These are phyloP conservation scores for Parazoanthus swiftii DNA, from an alignment of 92 coral and sea anemone species.

Conservation along the genomic window DNA sequence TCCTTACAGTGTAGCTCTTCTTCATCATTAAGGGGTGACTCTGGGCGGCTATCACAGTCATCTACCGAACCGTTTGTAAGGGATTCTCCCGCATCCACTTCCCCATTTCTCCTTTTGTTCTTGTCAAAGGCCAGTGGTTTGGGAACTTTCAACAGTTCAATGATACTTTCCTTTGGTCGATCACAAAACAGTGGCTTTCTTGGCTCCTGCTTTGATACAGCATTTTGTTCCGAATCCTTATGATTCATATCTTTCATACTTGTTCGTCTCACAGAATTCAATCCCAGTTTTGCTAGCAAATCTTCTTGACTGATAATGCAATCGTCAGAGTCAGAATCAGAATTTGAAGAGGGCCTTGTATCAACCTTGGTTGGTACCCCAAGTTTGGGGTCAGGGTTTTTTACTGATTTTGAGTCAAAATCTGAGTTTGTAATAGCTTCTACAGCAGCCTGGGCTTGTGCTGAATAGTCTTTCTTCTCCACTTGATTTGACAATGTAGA, in stretches of 20 bases:
- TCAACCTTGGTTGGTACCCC: neutral
- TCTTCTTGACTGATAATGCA: slow-evolving; percentile 92
- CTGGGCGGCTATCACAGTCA: slow-evolving; percentile 73
- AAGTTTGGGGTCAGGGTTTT: neutral
- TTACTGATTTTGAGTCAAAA: neutral
- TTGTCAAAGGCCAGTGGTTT: slow-evolving; percentile 64
- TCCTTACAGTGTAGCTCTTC: slow-evolving; percentile 90
- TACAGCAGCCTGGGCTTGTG: neutral
- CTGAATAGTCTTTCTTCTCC: neutral
- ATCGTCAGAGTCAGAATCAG: slow-evolving; percentile 85
- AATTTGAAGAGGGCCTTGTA: slow-evolving; percentile 5
- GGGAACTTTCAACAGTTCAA: slow-evolving; percentile 86
- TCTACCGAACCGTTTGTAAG: slow-evolving; percentile 73
- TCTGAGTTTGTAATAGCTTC: neutral
- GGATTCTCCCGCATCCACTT: slow-evolving; percentile 46
- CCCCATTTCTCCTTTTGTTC: slow-evolving; percentile 74
- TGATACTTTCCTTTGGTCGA: slow-evolving; percentile 89
- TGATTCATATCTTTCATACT: slow-evolving; percentile 59
- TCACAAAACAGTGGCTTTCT: slow-evolving; percentile 79
- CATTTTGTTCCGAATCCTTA: slow-evolving; percentile 56
- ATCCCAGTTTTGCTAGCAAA: slow-evolving; percentile 87
- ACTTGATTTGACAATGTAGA: neutral
- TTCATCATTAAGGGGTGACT: slow-evolving; percentile 72
- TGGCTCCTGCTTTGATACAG: slow-evolving; percentile 29
- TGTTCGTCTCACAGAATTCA: slow-evolving; percentile 77